Conservation (phyloP, 2,888 invertebrate species). For the Xestia xanthographa region DNA sequence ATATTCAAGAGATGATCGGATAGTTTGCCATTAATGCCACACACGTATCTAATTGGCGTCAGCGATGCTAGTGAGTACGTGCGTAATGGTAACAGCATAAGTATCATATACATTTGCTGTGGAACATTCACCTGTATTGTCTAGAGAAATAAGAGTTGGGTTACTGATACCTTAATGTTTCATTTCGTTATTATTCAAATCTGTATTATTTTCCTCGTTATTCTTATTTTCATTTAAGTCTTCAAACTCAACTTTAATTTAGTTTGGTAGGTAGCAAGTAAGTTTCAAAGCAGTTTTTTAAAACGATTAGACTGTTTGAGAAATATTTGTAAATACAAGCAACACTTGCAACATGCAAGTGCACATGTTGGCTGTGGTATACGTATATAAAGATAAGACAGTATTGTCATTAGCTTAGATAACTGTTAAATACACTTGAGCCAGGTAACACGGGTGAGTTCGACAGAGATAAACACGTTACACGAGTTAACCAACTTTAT, state of each 20-base stretch:
- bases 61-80: slow-evolving; percentile 56
- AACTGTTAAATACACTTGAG: slow-evolving; percentile 36
- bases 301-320: background rate
- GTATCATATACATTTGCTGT: slow-evolving; percentile 12
- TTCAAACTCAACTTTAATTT: background rate
- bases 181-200: background rate
- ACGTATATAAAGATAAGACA: slow-evolving; percentile 37
- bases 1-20: slow-evolving; percentile 71
- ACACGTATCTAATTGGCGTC: slow-evolving; percentile 77
- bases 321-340: slow-evolving; percentile 23
- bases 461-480: slow-evolving; percentile 16
- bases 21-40: slow-evolving; percentile 70
- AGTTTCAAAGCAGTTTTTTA: background rate
- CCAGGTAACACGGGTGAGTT: slow-evolving; percentile 21
- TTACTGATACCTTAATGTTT: background rate
- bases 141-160: background rate
- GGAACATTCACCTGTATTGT: slow-evolving; percentile 44
- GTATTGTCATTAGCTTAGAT: slow-evolving; percentile 47
- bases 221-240: background rate
- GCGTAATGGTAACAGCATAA: slow-evolving; percentile 48
- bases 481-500: background rate
- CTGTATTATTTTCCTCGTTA: background rate
- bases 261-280: background rate
- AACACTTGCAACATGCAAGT: background rate
- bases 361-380: slow-evolving; percentile 3